phyloP scores from a whole-genome alignment of 2,113 vertebrate genomes.

The mouse (Mus musculus) region DNA sequence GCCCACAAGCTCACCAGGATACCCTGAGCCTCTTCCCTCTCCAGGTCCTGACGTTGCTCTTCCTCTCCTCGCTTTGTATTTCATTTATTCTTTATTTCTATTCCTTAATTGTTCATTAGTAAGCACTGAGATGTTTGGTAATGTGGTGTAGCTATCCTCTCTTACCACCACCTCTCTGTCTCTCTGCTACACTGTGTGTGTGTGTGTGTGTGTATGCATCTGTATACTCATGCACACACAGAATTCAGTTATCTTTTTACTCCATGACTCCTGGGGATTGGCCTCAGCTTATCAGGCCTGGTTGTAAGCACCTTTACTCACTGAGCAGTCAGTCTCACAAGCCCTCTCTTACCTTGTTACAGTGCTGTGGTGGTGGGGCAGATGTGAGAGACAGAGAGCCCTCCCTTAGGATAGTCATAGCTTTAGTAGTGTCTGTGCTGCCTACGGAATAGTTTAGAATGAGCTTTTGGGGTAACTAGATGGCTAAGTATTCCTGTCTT shows the following conservation, averaged over 20 bases:
- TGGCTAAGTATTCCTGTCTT: not conserved
- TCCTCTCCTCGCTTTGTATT: not conserved
- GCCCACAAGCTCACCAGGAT: rapidly evolving
- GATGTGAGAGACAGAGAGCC: not conserved
- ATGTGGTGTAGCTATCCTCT: not conserved
- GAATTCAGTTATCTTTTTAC: not conserved
- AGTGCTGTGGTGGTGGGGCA: not conserved
- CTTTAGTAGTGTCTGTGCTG: not conserved
- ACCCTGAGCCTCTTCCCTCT: not conserved
- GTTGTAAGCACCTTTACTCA: not conserved
- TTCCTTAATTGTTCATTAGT: not conserved
- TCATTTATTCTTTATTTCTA: not conserved
- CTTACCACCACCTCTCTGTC: not conserved
- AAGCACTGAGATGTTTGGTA: not conserved
- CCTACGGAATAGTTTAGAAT: not conserved
- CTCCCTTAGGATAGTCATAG: not conserved
- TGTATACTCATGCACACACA: too few relatives aligned
- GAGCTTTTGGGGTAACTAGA: not conserved
- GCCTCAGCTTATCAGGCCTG: not conserved
- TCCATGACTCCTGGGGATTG: too few relatives aligned
- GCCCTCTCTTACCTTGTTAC: not conserved
- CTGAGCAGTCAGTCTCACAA: not conserved
- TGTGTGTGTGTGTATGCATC: not conserved
- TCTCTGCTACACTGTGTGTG: not conserved
- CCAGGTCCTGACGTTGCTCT: not conserved